A percentile compares a stretch with the other conserved stretches of the same genome.
These are phyloP conservation scores for Octopus bimaculoides DNA, from an alignment of 1,140 invertebrate genomes.

Conservation along the genomic window DNA sequence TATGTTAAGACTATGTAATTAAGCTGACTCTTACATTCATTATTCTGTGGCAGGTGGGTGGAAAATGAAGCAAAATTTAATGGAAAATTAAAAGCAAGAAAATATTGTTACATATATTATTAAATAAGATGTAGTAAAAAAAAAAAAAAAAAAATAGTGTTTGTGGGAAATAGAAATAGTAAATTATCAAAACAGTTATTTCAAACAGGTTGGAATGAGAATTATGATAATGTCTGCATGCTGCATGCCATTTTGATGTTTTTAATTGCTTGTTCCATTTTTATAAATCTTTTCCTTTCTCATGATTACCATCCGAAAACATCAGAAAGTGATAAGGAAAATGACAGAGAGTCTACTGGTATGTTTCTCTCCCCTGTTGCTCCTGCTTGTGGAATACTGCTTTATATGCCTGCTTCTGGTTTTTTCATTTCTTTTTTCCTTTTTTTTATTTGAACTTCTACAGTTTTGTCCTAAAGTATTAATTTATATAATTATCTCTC, in stretches of 20 bases:
- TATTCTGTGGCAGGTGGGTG: no score
- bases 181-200: no score
- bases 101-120: no score
- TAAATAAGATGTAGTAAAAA: no score
- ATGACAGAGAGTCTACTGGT: conserved; percentile 36
- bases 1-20: no score
- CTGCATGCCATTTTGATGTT: neutral
- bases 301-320: neutral
- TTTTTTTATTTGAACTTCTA: conserved; percentile 4
- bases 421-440: conserved; percentile 27
- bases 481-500: no score
- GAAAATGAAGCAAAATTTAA: no score
- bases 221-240: conserved; percentile 1
- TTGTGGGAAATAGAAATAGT: no score
- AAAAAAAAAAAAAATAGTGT: no score
- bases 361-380: conserved; percentile 19
- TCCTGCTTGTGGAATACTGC: conserved; percentile 15
- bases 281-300: conserved; percentile 2
- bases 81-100: no score
- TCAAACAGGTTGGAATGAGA: neutral
- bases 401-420: neutral
- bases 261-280: conserved; percentile 17
- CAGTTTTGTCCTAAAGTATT: no score
- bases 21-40: no score
- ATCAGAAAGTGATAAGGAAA: conserved; percentile 32